Evolutionary conservation across 2,888 invertebrate genomes (phyloP), one percentile per base, ranked within the genome.

Genomic region (Cephalotes varians): DNA sequence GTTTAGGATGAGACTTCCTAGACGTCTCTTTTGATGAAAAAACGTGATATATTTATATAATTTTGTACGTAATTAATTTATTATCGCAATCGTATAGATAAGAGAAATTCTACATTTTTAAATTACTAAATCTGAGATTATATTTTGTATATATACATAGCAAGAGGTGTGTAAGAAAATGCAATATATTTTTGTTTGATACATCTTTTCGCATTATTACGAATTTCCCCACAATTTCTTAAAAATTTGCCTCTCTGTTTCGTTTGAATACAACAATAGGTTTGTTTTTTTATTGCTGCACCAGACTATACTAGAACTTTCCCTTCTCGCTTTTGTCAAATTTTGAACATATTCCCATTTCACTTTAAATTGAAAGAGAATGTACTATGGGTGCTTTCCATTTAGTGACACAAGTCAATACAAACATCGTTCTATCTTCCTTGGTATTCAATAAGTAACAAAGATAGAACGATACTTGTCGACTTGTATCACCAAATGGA

Each of bases 61-160:
- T 25, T 44, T 65, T 58, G 40, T 79, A 69, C 9, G 9, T 77
- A 56, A 28, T 21, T 54, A 76, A 40, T 65, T 65, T 54, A 54
- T 51, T 69, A 21, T 37, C 12, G 40, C 40, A 18, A 15, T 21
- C n/a, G 0, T 40, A 37, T 49, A 31, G 18, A 64, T 76, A 56
- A 77, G 40, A 0, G 21, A 51, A 37, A 56, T 56, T 56, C 18
- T 34, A 47, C 12, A 44, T 64, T 44, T 44, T 44, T 37, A 77
- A 77, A 37, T 79, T 58, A 54, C 18, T 12, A 37, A 21, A 25
- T 56, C 15, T 69, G 34, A 25, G 6, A 21, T n/a, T 56, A 31
- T 18, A 54, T 7, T 49, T n/a, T 69, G 34, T 79, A 79, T 10
- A 47, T 79, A 56, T 44, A 69, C 25, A 25, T n/a, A 34, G 6